A percentile compares a stretch with the other conserved stretches of the same genome.
Conservation (phyloP, 2,797 vertebrate genomes). For the Cephalopachus bancanus region DNA sequence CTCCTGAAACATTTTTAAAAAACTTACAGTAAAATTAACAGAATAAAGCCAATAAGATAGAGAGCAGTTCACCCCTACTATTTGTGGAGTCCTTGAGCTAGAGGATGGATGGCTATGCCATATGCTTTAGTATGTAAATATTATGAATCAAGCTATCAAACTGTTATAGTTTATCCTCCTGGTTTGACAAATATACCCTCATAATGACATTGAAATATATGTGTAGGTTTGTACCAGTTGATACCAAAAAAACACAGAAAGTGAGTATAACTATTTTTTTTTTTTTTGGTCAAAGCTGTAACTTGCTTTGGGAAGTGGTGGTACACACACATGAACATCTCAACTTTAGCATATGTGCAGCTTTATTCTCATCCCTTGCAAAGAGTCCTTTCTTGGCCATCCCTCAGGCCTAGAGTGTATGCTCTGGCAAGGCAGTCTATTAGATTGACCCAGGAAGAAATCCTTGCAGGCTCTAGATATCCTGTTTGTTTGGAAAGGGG, state of each 20-base stretch:
- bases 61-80: neutral
- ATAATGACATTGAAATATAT: neutral
- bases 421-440: neutral
- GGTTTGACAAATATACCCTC: neutral
- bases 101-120: neutral
- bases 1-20: neutral
- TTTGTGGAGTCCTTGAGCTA: neutral
- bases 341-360: fast-evolving
- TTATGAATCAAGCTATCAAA: conserved; percentile 50
- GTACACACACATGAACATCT: neutral
- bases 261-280: neutral
- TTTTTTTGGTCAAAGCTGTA: neutral
- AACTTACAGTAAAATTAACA: neutral
- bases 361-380: neutral
- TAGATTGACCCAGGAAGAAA: neutral
- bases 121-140: neutral
- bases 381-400: neutral
- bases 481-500: neutral
- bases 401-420: neutral
- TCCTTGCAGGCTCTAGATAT: neutral
- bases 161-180: neutral
- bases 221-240: neutral
- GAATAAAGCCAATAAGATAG: neutral
- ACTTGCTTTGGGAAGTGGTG: neutral
- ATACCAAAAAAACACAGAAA: neutral